These are phyloP conservation scores for Chymomyza caudatula DNA, from an alignment of 2,888 invertebrate genomes.

Conservation along the genomic window DNA sequence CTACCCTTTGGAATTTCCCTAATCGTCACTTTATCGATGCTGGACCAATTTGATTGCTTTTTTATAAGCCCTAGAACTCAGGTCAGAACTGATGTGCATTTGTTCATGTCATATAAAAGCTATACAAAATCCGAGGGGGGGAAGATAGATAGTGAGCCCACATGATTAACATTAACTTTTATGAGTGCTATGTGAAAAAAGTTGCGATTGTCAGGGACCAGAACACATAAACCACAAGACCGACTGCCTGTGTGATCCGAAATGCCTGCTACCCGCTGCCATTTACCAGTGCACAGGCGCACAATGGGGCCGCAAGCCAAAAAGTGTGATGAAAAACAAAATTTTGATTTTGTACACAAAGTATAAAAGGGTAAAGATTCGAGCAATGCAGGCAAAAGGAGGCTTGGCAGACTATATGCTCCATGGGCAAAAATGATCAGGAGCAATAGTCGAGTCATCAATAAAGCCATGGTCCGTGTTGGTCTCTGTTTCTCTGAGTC, in stretches of 20 bases:
- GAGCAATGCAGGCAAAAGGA: too few relatives aligned
- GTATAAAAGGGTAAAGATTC: too few relatives aligned
- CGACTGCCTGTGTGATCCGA: neutral
- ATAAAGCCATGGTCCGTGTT: too few relatives aligned
- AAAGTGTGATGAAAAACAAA: too few relatives aligned
- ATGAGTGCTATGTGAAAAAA: conserved; percentile 27
- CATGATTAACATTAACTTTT: conserved; percentile 49
- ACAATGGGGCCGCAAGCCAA: too few relatives aligned
- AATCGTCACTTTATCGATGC: conserved; percentile 2
- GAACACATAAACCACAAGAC: conserved; percentile 14
- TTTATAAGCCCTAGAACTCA: neutral
- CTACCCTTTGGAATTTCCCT: neutral
- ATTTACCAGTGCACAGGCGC: neutral
- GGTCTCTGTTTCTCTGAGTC: too few relatives aligned
- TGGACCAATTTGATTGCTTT: conserved; percentile 26
- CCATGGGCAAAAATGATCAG: too few relatives aligned
- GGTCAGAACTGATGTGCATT: neutral
- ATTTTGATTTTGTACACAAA: too few relatives aligned
- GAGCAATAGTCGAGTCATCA: too few relatives aligned
- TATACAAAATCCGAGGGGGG: conserved; percentile 36
- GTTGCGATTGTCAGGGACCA: conserved; percentile 18
- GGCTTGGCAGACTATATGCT: too few relatives aligned
- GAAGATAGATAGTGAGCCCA: conserved; percentile 3
- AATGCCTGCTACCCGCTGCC: neutral
- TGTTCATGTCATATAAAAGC: conserved; percentile 50